Percentiles rank a stretch among this genome's conserved stretches.
phyloP scores from a whole-genome alignment of 2,113 vertebrate species.

The Ceuthmochares aereus region DNA sequence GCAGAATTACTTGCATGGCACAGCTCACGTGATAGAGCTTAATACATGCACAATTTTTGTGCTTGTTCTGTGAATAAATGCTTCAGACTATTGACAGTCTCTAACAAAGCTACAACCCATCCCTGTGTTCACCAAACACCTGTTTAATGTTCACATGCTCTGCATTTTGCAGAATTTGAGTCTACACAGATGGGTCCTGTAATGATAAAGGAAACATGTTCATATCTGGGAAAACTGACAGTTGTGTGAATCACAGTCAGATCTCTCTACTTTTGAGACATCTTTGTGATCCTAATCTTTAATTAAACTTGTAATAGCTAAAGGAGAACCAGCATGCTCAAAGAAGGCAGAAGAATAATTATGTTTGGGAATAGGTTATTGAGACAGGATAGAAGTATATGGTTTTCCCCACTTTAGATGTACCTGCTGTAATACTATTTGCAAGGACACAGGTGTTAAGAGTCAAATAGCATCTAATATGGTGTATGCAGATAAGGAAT shows the following conservation, averaged over 20 bases:
- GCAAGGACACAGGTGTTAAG: neutral
- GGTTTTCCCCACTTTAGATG: neutral
- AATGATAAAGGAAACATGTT: fast-evolving
- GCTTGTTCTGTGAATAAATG: fast-evolving
- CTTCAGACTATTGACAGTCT: neutral
- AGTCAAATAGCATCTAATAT: neutral
- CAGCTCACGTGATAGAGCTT: neutral
- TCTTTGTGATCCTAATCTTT: neutral
- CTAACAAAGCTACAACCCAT: neutral
- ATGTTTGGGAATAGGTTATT: neutral
- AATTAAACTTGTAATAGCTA: neutral
- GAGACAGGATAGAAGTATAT: fast-evolving
- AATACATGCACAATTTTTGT: fast-evolving
- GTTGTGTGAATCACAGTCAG: neutral
- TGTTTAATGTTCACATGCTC: fast-evolving
- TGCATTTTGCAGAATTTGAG: neutral
- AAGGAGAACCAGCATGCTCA: neutral
- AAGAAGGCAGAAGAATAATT: neutral
- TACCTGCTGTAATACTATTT: neutral
- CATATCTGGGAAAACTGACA: too few relatives aligned
- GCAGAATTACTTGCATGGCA: neutral
- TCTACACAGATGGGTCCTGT: neutral
- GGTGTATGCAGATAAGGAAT: neutral
- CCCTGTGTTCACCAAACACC: neutral
- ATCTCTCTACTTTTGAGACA: too few relatives aligned